phyloP scores from a whole-genome alignment of 1,140 invertebrate genomes.

The Papilio xuthus region DNA sequence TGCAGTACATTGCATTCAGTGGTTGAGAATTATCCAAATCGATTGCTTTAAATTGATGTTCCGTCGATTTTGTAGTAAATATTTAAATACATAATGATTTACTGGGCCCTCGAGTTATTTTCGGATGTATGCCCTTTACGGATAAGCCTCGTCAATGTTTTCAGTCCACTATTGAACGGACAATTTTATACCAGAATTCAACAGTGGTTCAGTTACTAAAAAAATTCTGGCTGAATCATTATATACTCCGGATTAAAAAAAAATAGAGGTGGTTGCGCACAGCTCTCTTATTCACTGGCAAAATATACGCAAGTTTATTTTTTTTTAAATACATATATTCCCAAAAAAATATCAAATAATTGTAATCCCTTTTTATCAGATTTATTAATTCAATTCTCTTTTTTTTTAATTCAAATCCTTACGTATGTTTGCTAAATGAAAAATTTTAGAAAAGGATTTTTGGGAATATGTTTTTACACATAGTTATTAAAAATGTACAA shows the following conservation, averaged over 20 bases:
- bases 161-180: too few relatives aligned
- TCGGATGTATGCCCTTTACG: background rate
- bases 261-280: too few relatives aligned
- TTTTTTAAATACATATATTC: background rate
- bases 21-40: background rate
- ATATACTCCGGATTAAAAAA: too few relatives aligned
- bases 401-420: too few relatives aligned
- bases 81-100: background rate
- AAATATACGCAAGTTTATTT: background rate
- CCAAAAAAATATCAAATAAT: background rate
- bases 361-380: background rate
- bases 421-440: background rate
- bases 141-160: background rate
- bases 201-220: too few relatives aligned
- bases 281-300: background rate
- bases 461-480: background rate
- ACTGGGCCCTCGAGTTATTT: background rate
- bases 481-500: background rate
- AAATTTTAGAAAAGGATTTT: background rate
- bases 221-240: too few relatives aligned
- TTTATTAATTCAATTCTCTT: background rate
- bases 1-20: background rate
- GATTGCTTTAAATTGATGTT: background rate
- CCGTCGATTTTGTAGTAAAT: background rate
- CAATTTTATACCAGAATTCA: background rate